A percentile compares a stretch with the other conserved stretches of the same genome.
phyloP scores from a whole-genome alignment of 2,888 invertebrate genomes.

The Corbicula japonica region DNA sequence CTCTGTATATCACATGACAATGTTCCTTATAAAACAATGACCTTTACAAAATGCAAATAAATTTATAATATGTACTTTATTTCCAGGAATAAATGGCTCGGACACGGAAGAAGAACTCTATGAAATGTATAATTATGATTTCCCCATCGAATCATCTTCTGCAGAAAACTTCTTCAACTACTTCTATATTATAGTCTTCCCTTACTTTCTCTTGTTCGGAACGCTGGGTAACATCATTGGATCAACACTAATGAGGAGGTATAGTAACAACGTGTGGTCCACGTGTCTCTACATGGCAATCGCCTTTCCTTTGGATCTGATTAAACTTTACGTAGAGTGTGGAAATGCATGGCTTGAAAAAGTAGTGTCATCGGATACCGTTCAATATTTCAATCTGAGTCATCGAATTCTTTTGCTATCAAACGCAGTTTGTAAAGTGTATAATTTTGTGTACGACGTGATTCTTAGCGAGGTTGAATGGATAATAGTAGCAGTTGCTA shows the following conservation, averaged over 20 bases:
- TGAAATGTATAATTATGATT: background rate
- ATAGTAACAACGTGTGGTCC: slow-evolving; percentile 82
- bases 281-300: slow-evolving; percentile 83
- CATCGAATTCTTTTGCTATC: slow-evolving; percentile 76
- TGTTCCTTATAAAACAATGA: too few species aligned
- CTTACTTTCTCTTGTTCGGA: slow-evolving; percentile 78
- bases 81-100: background rate
- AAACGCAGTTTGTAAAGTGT: slow-evolving; percentile 84
- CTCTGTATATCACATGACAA: too few species aligned
- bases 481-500: slow-evolving; percentile 81
- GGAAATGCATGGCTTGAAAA: slow-evolving; percentile 81
- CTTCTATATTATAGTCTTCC: slow-evolving; percentile 75
- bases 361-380: slow-evolving; percentile 59
- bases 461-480: slow-evolving; percentile 80
- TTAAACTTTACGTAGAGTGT: slow-evolving; percentile 81
- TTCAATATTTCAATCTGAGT: slow-evolving; percentile 66
- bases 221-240: slow-evolving; percentile 79
- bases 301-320: slow-evolving; percentile 77
- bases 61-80: too few species aligned
- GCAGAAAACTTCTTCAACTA: slow-evolving; percentile 49
- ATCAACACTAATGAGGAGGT: slow-evolving; percentile 67
- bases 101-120: slow-evolving; percentile 16
- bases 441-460: slow-evolving; percentile 81
- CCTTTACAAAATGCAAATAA: too few species aligned
- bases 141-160: slow-evolving; percentile 26